A percentile compares a stretch with the other conserved stretches of the same genome.
Evolutionary conservation across 2,888 invertebrate species (phyloP).

Genomic region (Leptopilina myrica): DNA sequence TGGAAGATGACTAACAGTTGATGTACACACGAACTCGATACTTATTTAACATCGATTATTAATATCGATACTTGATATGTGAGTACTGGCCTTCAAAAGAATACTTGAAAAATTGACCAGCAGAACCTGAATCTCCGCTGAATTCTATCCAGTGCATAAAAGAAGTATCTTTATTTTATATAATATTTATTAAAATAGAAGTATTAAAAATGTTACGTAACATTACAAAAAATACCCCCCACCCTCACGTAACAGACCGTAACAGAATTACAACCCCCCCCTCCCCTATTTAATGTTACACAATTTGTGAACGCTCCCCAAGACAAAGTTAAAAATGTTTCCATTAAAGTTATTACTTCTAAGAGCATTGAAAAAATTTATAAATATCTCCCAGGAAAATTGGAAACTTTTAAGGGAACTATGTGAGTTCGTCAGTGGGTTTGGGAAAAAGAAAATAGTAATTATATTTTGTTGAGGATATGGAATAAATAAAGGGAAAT

Average conservation of each 20-base stretch:
- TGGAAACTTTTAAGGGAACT: too few relatives aligned
- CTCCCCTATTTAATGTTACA: not conserved
- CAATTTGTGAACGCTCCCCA: conserved; percentile 12
- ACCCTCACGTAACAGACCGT: conserved; percentile 6
- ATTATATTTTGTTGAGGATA: too few relatives aligned
- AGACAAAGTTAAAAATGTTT: not conserved
- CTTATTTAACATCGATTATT: too few relatives aligned
- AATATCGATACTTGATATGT: not conserved
- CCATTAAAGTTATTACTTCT: too few relatives aligned
- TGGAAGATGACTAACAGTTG: not conserved
- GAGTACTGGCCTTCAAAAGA: not conserved
- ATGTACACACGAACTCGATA: not conserved
- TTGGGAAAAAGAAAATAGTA: too few relatives aligned
- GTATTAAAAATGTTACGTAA: conserved; percentile 2
- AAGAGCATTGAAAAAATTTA: too few relatives aligned
- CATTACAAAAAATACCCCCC: not conserved
- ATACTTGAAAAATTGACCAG: not conserved
- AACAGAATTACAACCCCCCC: not conserved
- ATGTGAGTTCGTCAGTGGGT: too few relatives aligned
- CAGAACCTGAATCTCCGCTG: not conserved
- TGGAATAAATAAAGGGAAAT: too few relatives aligned
- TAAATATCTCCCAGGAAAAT: too few relatives aligned
- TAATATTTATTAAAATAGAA: not conserved
- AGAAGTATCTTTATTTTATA: not conserved
- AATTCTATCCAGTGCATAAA: not conserved